Evolutionary conservation across 2,888 invertebrate genomes (phyloP).

Genomic region (Lysandra coridon): DNA sequence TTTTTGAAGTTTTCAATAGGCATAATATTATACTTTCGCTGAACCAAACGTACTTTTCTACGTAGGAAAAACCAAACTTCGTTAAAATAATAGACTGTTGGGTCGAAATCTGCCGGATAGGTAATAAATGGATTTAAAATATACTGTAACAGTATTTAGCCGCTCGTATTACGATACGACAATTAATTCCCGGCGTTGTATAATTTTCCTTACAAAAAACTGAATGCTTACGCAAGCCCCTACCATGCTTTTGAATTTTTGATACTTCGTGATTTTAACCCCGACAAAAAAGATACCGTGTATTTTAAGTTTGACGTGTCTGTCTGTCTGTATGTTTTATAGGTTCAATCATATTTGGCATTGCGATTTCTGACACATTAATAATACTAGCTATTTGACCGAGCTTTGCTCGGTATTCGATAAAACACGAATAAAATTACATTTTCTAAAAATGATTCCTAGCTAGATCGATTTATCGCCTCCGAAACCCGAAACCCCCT

Average conservation of each 20-base stretch:
- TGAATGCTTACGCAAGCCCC: background rate
- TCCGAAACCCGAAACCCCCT: no score
- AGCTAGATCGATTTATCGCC: no score
- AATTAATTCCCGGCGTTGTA: background rate
- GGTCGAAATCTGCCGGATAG: background rate
- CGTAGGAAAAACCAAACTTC: background rate
- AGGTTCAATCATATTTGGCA: no score
- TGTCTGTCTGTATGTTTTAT: no score
- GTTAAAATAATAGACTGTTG: background rate
- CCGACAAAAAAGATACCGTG: background rate
- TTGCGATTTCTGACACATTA: no score
- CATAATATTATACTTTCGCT: background rate
- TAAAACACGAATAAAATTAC: no score
- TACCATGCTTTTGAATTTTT: background rate
- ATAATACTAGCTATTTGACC: no score
- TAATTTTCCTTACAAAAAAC: background rate
- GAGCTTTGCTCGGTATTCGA: no score
- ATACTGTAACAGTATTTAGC: background rate
- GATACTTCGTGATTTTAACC: no score
- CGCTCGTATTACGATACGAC: background rate
- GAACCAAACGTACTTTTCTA: background rate
- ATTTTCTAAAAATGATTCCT: no score
- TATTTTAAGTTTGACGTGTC: no score
- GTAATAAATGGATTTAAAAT: slow-evolving; percentile 2
- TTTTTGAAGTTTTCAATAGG: no score